Evolutionary conservation across 30 jellyfish, hydroid and myxozoan genomes (phyloP).

Genomic region (Cassiopea andromeda): DNA sequence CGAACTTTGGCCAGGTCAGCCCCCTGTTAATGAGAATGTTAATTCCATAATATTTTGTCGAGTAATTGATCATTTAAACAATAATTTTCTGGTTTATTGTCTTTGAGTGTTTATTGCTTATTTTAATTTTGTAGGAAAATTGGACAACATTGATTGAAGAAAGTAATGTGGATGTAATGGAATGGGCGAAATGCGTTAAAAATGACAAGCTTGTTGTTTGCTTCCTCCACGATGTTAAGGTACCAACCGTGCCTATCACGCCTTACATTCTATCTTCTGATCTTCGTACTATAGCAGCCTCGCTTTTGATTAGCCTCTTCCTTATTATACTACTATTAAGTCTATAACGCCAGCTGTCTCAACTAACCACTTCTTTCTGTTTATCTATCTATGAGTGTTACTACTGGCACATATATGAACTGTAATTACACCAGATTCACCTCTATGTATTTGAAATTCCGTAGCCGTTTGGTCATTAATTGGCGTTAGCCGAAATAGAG

Average conservation of each 20-base stretch:
- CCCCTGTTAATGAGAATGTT: neutral
- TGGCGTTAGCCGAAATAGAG: too few species aligned
- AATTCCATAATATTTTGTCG: too few species aligned
- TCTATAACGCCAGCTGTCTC: too few species aligned
- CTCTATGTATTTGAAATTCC: too few species aligned
- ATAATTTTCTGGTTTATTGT: neutral
- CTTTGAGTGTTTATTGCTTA: neutral
- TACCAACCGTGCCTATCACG: neutral
- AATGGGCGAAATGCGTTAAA: conserved; percentile 87
- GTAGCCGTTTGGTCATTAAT: too few species aligned
- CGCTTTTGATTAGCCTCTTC: neutral
- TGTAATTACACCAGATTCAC: too few species aligned
- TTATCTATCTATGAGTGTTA: too few species aligned
- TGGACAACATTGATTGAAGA: conserved; percentile 83
- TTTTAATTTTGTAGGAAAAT: conserved; percentile 61
- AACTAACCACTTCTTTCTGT: too few species aligned
- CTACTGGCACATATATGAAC: too few species aligned
- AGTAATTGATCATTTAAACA: neutral
- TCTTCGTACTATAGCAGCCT: too few species aligned
- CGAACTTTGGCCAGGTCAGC: neutral
- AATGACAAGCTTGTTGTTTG: conserved; percentile 65
- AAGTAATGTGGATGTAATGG: conserved; percentile 81
- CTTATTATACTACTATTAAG: neutral
- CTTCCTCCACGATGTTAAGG: conserved; percentile 89
- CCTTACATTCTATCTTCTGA: neutral